Conservation (phyloP, 2,113 vertebrate species). For the Oreocharis arfaki region DNA sequence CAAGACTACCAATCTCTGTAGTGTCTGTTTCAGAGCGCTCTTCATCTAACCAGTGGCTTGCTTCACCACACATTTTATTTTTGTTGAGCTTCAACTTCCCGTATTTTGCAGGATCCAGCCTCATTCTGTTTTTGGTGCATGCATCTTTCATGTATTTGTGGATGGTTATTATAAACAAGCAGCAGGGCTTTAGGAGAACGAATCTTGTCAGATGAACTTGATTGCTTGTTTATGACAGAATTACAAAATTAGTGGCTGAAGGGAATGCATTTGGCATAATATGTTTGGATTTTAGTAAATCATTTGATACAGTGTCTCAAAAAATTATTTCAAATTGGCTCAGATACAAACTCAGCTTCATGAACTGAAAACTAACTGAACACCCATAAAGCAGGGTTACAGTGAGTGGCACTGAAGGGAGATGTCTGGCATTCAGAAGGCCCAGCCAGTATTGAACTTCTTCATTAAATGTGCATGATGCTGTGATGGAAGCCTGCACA, state of each 20-base stretch:
- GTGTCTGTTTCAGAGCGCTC: not conserved
- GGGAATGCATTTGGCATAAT: conserved; percentile 49
- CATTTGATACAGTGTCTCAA: conserved; percentile 40
- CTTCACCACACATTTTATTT: not conserved
- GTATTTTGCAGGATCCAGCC: not conserved
- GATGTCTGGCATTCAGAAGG: not conserved
- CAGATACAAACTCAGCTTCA: conserved; percentile 3
- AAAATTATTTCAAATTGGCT: conserved; percentile 47
- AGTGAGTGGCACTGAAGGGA: not conserved
- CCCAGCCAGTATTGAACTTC: not conserved
- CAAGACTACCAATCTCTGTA: not conserved
- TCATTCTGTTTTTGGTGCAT: not conserved
- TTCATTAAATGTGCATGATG: not conserved
- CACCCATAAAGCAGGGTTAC: not conserved
- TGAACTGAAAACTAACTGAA: conserved; percentile 14
- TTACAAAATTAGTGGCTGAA: conserved; percentile 52
- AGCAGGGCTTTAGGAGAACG: not conserved
- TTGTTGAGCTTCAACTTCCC: not conserved
- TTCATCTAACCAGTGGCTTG: not conserved
- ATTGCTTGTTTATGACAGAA: conserved; percentile 52
- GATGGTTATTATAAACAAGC: conserved; percentile 16
- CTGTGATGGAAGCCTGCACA: not conserved
- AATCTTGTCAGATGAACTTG: conserved; percentile 35
- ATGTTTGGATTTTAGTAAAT: conserved; percentile 51
- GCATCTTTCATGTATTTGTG: not conserved